Conservation (phyloP, 2,113 vertebrate genomes). For the Carettochelys insculpta region DNA sequence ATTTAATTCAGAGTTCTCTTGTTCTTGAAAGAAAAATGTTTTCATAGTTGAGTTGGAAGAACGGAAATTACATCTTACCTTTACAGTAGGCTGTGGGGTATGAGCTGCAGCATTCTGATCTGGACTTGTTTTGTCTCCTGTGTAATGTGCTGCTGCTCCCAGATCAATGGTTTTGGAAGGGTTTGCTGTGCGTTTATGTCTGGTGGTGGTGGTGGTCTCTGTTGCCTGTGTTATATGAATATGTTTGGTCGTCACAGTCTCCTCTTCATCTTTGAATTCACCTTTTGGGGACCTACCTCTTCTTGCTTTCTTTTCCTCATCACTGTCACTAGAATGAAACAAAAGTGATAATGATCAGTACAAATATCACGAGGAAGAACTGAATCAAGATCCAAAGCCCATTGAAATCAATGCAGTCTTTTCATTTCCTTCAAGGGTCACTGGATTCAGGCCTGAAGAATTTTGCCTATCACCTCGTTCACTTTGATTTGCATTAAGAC, state of each 20-base stretch:
- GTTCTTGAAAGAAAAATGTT: not conserved
- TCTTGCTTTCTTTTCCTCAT: slow-evolving; percentile 85
- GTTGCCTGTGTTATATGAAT: slow-evolving; percentile 93
- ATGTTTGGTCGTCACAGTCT: slow-evolving; percentile 93
- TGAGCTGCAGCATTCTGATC: slow-evolving; percentile 75
- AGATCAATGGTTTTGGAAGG: slow-evolving; percentile 96
- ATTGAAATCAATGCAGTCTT: not conserved
- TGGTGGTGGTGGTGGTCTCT: slow-evolving; percentile 88
- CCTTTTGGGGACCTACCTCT: slow-evolving; percentile 85
- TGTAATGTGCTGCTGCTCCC: slow-evolving; percentile 94
- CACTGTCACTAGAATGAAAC: slow-evolving; percentile 85
- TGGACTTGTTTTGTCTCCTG: slow-evolving; percentile 86
- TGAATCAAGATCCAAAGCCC: not conserved
- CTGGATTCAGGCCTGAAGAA: not conserved
- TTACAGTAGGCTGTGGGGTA: slow-evolving; percentile 71
- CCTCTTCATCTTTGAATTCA: slow-evolving; percentile 97
- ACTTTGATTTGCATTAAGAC: not conserved
- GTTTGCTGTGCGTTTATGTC: slow-evolving; percentile 88
- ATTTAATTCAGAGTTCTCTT: not conserved
- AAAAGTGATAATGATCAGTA: not conserved
- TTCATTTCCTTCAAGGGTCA: not conserved
- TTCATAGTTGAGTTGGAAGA: not conserved
- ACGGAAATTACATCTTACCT: slow-evolving; percentile 76
- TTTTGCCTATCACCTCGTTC: not conserved
- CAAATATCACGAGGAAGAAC: not conserved